These are phyloP conservation scores for Nothocercus nigrocapillus DNA, from an alignment of 2,113 vertebrate species.

Conservation along the genomic window DNA sequence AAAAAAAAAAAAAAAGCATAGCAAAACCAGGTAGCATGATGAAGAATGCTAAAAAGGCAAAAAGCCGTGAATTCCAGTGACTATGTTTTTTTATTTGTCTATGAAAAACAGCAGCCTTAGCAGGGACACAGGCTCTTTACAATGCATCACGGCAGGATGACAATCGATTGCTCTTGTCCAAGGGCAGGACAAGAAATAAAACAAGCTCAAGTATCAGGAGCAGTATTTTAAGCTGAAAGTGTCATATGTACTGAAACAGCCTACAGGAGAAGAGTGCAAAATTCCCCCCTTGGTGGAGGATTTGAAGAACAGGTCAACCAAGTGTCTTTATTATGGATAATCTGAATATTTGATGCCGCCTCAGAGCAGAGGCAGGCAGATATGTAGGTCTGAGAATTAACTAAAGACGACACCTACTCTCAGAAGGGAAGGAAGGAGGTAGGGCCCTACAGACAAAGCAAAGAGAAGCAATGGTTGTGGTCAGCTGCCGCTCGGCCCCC, in stretches of 20 bases:
- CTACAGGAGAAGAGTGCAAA: neutral
- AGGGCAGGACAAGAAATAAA: neutral
- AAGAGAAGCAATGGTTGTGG: neutral
- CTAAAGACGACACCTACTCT: neutral
- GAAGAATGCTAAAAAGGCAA: neutral
- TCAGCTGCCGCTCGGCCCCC: neutral
- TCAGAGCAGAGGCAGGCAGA: neutral
- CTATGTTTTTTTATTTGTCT: neutral
- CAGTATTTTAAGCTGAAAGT: neutral
- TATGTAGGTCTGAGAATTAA: neutral
- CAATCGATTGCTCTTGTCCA: neutral
- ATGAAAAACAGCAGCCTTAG: neutral
- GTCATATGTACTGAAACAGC: neutral
- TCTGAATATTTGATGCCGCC: neutral
- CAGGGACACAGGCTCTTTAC: neutral
- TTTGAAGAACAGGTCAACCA: neutral
- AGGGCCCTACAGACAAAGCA: neutral
- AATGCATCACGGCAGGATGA: neutral
- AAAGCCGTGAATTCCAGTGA: neutral
- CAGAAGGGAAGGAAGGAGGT: neutral
- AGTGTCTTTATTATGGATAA: neutral
- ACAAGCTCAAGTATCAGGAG: neutral
- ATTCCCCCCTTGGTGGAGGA: rapidly evolving
- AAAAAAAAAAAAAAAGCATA: neutral
- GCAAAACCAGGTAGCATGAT: neutral